Evolutionary conservation across 2,113 vertebrate species (phyloP).

Genomic region (Myiagra hebetior): DNA sequence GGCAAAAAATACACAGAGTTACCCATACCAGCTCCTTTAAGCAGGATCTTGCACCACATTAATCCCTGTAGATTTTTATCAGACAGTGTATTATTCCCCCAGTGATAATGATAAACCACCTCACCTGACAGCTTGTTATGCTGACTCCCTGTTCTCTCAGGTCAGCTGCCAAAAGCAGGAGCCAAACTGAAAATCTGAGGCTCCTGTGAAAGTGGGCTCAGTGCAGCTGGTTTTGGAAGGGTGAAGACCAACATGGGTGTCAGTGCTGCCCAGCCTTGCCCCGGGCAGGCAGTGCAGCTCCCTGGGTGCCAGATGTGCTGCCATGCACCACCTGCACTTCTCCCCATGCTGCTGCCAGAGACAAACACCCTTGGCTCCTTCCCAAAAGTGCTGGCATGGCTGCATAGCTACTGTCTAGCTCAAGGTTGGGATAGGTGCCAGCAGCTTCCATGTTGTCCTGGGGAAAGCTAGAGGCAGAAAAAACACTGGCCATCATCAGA

Average conservation of each 20-base stretch:
- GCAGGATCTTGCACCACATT: background rate
- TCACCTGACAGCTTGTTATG: background rate
- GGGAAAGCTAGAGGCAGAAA: background rate
- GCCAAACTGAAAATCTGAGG: background rate
- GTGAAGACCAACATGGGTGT: rapidly evolving
- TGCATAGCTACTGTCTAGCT: rapidly evolving
- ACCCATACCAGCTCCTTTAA: background rate
- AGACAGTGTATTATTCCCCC: background rate
- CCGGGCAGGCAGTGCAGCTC: rapidly evolving
- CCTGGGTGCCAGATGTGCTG: rapidly evolving
- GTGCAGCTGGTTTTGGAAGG: background rate
- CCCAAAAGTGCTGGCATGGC: background rate
- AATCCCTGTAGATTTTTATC: background rate
- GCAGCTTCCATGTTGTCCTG: background rate
- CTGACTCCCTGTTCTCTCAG: background rate
- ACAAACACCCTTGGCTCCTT: background rate
- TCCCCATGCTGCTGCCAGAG: rapidly evolving
- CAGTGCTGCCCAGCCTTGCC: background rate
- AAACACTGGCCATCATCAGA: background rate
- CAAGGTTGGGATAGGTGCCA: background rate
- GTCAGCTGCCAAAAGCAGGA: background rate
- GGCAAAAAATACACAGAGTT: background rate
- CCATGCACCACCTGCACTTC: rapidly evolving
- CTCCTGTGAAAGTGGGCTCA: background rate
- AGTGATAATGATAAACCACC: background rate